Evolutionary conservation across 2,888 invertebrate species (phyloP), one percentile per base, ranked within the genome.

Genomic region (Oasisia sp.): DNA sequence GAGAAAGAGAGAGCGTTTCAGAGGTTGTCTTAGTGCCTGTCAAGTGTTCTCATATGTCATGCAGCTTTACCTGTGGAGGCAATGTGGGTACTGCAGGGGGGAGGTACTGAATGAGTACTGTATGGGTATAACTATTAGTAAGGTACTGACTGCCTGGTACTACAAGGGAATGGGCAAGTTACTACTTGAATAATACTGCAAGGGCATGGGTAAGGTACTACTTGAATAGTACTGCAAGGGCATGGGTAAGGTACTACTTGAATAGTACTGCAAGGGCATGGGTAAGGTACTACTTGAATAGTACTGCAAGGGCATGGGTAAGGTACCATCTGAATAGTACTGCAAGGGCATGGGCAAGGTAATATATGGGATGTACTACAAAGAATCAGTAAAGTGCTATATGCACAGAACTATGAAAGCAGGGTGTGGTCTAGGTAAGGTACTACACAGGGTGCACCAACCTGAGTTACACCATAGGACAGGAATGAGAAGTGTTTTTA

Each of bases 241-340:
- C 74, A 74, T 74, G 74, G 74, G 74, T 74, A n/a, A 74, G 74
- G 74, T 74, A 74, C 74, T 74, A 19, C 74, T 27, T 74, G 74
- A 27, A 38, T 50, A 12, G 74, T 74, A 74, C 27, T 74, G 7
- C 74, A 19, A 0, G 27, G 19, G 74, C 74, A 74, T 74, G n/a
- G 27, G 74, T 74, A 27, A 74, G 74, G 74, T 19, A 74, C 38
- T 4, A 38, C 38, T n/a, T 74, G n/a, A 19, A 74, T 74, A n/a
- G 74, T 74, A 74, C 74, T 74, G 19, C 27, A 19, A 2, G 74
- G 74, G 27, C 27, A 74, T 74, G 74, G 27, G 74, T 74, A n/a
- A 74, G 74, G 74, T 74, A 74, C 74, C 27, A 27, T 27, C 5
- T 27, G 27, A 27, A 38, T 8, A 12, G 50, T 50, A 50, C 14